These are phyloP conservation scores for Cheilinus undulatus DNA, from an alignment of 2,113 vertebrate genomes.

Conservation along the genomic window DNA sequence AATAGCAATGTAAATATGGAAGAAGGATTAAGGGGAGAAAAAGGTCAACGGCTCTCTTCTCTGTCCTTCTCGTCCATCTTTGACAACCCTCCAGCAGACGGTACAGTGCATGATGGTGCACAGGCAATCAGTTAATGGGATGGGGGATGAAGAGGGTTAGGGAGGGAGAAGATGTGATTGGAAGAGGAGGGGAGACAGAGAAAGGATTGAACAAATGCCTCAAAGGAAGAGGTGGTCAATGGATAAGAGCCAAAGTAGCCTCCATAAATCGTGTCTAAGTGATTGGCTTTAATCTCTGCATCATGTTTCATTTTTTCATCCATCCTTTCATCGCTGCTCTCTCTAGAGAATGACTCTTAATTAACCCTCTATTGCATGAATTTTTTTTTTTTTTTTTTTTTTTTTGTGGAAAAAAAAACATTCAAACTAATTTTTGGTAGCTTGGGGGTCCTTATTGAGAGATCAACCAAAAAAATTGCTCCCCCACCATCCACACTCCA, in stretches of 20 bases:
- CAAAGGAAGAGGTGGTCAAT: neutral
- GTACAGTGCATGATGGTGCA: constrained; percentile 23
- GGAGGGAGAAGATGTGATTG: constrained; percentile 1
- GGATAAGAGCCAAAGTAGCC: constrained; percentile 13
- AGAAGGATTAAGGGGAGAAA: constrained; percentile 40
- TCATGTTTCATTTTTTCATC: constrained; percentile 3
- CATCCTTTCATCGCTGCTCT: neutral
- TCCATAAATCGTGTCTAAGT: constrained; percentile 32
- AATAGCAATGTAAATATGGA: constrained; percentile 11
- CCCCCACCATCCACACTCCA: no score
- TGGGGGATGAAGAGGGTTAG: constrained; percentile 10
- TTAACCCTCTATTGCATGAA: no score
- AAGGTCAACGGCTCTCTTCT: constrained; percentile 52
- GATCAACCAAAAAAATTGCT: no score
- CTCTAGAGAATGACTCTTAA: neutral
- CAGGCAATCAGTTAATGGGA: constrained; percentile 79
- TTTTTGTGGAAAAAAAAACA: no score
- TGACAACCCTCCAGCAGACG: constrained; percentile 39
- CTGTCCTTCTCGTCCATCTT: constrained; percentile 31
- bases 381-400: no score
- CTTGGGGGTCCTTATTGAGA: no score
- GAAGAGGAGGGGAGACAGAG: neutral
- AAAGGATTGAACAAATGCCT: constrained; percentile 23
- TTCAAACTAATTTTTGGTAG: no score
- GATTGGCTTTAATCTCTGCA: neutral